Evolutionary conservation across 2,797 vertebrate species (phyloP).

Genomic region (Pogonophryne albipinna): DNA sequence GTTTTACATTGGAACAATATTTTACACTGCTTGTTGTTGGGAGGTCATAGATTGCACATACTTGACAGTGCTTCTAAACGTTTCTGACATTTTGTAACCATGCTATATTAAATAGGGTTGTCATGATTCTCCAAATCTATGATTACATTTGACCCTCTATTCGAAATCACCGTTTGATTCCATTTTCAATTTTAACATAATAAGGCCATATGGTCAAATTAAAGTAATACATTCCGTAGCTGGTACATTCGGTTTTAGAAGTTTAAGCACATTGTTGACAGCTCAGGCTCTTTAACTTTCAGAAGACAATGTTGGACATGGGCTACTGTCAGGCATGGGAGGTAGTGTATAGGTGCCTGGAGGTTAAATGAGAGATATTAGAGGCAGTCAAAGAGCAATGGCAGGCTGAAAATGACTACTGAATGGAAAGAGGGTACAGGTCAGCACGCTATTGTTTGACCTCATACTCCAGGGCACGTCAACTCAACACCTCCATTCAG

Average conservation of each 20-base stretch:
- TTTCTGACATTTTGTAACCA: no score
- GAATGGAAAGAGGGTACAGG: constrained; percentile 69
- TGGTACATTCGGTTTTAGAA: constrained; percentile 24
- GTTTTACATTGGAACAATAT: no score
- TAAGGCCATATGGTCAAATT: no score
- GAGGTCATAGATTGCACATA: no score
- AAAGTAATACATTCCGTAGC: no score
- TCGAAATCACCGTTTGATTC: no score
- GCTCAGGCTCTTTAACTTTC: constrained; percentile 7
- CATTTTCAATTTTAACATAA: no score
- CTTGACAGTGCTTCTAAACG: no score
- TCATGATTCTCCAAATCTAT: no score
- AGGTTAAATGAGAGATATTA: constrained; percentile 74
- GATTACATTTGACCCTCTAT: no score
- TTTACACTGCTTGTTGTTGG: no score
- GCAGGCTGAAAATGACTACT: constrained; percentile 70
- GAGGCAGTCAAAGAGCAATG: constrained; percentile 51
- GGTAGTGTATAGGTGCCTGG: constrained; percentile 28
- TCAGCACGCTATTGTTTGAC: constrained; percentile 74
- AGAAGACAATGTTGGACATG: constrained; percentile 3
- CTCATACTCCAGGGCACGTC: constrained; percentile 66
- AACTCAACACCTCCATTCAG: constrained; percentile 75
- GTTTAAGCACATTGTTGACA: constrained; percentile 45
- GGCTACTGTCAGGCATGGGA: constrained; percentile 30
- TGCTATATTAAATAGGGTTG: no score